Evolutionary conservation across 2,888 invertebrate species (phyloP), one percentile per base, ranked within the genome.

Genomic region (Pseudococcus longispinus): DNA sequence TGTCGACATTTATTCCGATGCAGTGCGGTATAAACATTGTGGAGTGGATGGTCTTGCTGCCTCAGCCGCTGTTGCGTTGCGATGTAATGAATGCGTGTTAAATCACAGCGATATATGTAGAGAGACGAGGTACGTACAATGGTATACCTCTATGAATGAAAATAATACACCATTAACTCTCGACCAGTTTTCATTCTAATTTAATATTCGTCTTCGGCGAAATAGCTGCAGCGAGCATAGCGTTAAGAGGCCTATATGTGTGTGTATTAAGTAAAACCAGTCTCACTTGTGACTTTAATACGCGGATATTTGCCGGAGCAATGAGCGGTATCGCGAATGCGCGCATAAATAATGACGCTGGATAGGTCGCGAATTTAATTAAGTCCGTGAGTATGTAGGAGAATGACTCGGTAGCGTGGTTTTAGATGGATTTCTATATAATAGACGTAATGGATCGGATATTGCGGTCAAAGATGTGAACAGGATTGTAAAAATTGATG

Each of bases 141-240:
- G 70, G 70, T 70, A 20, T 60, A 26, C 26, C 18, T 70, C 70
- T 29, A 70, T 70, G 70, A 70, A 70, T 70, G 70, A 70, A 70
- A 70, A 70, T 70, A 70, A 70, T 70, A 70, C 70, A 29, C 70
- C 70, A 70, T 70, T 70, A 70, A 70, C 70, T 70, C 70, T 70
- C 29, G 29, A 70, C 70, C 29, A 70, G 70, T 70, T 70, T 29
- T 29, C 70, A 70, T 70, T 70, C 70, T 70, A 70, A 70, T 70
- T 70, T 70, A 70, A 70, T 70, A 70, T 70, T 70, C 70, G 70
- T 70, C 29, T 29, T 70, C 70, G 29, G 26, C 26, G 70, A 70
- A 70, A 29, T 29, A 65, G 29, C 70, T 18, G 8, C 60, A 60
- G 23, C 65, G 11, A 26, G 15, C 65, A 26, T 1, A 23, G 55